A percentile compares a stretch with the other conserved stretches of the same genome.
phyloP scores from a whole-genome alignment of 2,888 invertebrate genomes.

The Eilema griseolum region DNA sequence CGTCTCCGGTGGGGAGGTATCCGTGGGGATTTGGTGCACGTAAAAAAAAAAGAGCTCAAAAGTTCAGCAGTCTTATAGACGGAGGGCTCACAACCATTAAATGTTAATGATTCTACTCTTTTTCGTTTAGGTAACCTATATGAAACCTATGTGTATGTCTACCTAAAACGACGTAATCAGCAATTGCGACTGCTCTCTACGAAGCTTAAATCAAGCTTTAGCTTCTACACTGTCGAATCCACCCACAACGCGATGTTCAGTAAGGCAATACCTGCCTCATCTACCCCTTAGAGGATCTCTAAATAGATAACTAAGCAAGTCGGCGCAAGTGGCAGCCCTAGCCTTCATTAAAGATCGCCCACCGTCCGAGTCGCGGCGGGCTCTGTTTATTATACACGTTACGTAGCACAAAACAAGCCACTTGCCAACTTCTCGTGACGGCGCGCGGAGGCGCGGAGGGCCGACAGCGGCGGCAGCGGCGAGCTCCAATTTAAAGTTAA shows the following conservation, averaged over 20 bases:
- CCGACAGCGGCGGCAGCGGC: not conserved
- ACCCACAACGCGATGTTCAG: not conserved
- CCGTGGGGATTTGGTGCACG: too few species aligned
- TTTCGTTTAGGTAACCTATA: not conserved
- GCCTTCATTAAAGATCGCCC: not conserved
- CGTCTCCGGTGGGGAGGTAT: too few species aligned
- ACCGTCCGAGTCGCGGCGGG: not conserved
- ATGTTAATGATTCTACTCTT: too few species aligned
- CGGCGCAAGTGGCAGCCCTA: not conserved
- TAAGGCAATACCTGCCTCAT: not conserved
- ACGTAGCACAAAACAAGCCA: slow-evolving; percentile 11
- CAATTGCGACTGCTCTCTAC: not conserved
- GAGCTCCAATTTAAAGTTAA: slow-evolving; percentile 23
- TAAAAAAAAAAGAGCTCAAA: too few species aligned
- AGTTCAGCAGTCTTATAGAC: too few species aligned
- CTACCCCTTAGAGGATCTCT: too few species aligned
- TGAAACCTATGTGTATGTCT: not conserved
- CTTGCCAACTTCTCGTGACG: slow-evolving; percentile 12
- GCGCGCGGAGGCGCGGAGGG: too few species aligned
- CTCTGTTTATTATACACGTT: slow-evolving; percentile 14
- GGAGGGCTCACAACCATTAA: too few species aligned
- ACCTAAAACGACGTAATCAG: too few species aligned
- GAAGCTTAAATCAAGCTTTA: not conserved
- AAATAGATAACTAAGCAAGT: not conserved
- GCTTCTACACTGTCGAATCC: not conserved